A percentile compares a stretch with the other conserved stretches of the same genome.
These are phyloP conservation scores for Atherinomorus stipes DNA, from an alignment of 2,113 vertebrate genomes.

Conservation along the genomic window DNA sequence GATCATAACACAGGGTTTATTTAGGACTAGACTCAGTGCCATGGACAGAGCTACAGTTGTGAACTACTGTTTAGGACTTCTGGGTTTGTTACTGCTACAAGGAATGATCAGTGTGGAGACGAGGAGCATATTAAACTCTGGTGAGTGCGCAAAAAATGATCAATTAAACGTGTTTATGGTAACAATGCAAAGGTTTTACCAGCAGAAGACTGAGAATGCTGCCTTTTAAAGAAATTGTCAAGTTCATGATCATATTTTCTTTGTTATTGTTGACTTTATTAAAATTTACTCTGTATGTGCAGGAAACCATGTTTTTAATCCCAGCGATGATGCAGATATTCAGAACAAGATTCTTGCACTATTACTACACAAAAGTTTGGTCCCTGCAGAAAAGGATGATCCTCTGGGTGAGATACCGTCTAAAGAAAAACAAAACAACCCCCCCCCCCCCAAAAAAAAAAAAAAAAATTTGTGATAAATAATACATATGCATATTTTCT, in stretches of 20 bases:
- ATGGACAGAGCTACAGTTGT: constrained; percentile 73
- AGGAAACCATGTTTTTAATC: constrained; percentile 73
- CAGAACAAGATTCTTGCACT: constrained; percentile 77
- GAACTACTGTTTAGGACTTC: constrained; percentile 69
- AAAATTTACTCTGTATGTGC: constrained; percentile 17
- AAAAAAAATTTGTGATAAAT: too few species aligned
- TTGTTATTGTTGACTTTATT: background rate
- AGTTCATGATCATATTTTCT: background rate
- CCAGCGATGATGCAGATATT: constrained; percentile 64
- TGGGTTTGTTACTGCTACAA: constrained; percentile 74
- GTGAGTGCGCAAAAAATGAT: constrained; percentile 56
- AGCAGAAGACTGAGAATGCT: background rate
- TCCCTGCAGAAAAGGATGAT: constrained; percentile 67
- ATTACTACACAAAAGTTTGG: constrained; percentile 74
- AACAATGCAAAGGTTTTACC: background rate
- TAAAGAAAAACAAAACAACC: background rate
- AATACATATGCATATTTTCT: background rate
- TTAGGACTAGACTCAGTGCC: constrained; percentile 35
- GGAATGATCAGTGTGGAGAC: constrained; percentile 67
- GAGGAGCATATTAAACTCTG: constrained; percentile 68
- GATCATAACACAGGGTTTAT: constrained; percentile 11
- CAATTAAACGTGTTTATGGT: background rate
- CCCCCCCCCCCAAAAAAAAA: too few species aligned
- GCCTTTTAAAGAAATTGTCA: background rate
- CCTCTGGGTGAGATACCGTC: constrained; percentile 67